Percentiles rank a stretch among this genome's conserved stretches.
phyloP scores from a whole-genome alignment of 2,888 invertebrate species.

The Gari tellinella region DNA sequence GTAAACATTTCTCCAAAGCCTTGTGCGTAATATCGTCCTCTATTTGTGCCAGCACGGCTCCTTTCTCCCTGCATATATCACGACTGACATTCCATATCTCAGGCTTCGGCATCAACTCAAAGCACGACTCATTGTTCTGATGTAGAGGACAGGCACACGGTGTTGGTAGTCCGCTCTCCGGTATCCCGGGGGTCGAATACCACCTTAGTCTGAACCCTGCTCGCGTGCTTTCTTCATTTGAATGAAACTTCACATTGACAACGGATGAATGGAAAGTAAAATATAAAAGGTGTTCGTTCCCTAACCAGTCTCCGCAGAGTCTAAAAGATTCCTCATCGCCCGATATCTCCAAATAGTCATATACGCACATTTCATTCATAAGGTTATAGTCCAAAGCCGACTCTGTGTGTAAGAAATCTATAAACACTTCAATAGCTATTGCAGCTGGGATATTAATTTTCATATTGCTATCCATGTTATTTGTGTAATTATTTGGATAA shows the following conservation, averaged over 20 bases:
- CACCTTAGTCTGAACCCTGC: too few species aligned
- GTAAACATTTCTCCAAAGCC: constrained; percentile 31
- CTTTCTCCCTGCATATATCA: constrained; percentile 56
- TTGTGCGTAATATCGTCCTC: constrained; percentile 44
- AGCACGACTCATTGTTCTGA: too few species aligned
- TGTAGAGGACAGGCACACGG: too few species aligned
- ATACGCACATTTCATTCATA: constrained; percentile 53
- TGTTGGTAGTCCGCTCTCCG: too few species aligned
- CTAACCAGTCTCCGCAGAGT: constrained; percentile 70
- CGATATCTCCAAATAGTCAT: constrained; percentile 68
- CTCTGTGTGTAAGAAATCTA: constrained; percentile 19
- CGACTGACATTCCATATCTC: constrained; percentile 61
- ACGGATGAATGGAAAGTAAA: constrained; percentile 51
- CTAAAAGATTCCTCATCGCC: constrained; percentile 29
- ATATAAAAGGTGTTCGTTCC: constrained; percentile 54
- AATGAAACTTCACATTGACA: too few species aligned
- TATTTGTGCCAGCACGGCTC: constrained; percentile 61
- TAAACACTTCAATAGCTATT: too few species aligned
- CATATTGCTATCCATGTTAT: too few species aligned
- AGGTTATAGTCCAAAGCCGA: constrained; percentile 44
- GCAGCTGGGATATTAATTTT: too few species aligned
- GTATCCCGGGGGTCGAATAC: too few species aligned
- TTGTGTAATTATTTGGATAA: too few species aligned
- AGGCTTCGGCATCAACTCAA: too few species aligned
- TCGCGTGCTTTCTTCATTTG: too few species aligned